Evolutionary conservation across 2,113 vertebrate species (phyloP), one percentile per base, ranked within the genome.

Genomic region (Vulpes lagopus): DNA sequence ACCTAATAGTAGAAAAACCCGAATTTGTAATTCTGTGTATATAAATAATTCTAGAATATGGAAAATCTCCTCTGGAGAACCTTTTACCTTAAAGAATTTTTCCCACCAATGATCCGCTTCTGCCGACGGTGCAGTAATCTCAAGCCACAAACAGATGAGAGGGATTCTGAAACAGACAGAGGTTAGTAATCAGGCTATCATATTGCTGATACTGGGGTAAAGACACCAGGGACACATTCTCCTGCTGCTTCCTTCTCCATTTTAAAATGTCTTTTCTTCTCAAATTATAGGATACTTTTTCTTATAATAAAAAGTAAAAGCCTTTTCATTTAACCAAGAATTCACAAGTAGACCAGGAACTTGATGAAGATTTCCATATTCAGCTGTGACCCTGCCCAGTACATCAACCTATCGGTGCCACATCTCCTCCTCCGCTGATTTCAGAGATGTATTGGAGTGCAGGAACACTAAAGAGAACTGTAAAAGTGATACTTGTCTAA

Each of bases 61-160:
- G 15, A 55, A 82, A 59, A 67, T 27, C 30, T 96, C 80, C 83
- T 84, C 22, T 69, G 64, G 84, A 93, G 94, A 97, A 76, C 23
- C 16, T 76, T 79, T 99, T 99, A 99, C 99, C 99, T 99, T 99
- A 99, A 99, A 96, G 99, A 99, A 98, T 99, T 99, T 97, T 99
- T 99, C 80, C 99, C 99, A 92, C 99, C 99, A 94, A 99, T 99
- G 98, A 99, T 99, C 96, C 99, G 98, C 84, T 99, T 99, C 97
- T 99, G 99, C 81, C 99, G 99, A 92, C 98, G 99, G 95, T 99
- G 99, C 82, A 99, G 95, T 90, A 99, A 98, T 93, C 99, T 99
- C 98, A 99, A 16, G 94, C 99, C 99, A 95, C 99, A 99, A 90
- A 99, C 98, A 78, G 99, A 98, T 78, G 98, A 97, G 59, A 98